Conservation (phyloP, 2,113 vertebrate species). For the Rhea pennata region DNA sequence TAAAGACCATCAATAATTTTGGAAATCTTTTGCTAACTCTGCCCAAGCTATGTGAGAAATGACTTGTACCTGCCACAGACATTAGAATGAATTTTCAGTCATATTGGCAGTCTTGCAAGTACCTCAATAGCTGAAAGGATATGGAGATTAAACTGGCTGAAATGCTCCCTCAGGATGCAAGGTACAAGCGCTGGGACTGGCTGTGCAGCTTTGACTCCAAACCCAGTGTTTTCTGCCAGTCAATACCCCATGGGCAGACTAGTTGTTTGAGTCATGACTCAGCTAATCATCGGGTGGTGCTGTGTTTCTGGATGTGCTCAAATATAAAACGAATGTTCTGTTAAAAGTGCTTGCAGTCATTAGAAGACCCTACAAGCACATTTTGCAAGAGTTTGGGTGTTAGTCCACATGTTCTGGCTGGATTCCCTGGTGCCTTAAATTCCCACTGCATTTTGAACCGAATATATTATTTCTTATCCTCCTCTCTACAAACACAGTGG, state of each 20-base stretch:
- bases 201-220: not conserved
- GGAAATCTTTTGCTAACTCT: not conserved
- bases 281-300: not conserved
- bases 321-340: not conserved
- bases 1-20: not conserved
- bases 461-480: not conserved
- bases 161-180: not conserved
- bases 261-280: not conserved
- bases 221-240: not conserved
- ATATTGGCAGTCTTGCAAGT: not conserved
- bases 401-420: not conserved
- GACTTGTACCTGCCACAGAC: not conserved
- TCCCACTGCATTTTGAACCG: not conserved
- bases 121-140: not conserved
- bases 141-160: accelerated
- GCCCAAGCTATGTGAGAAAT: not conserved
- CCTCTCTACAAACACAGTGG: not conserved
- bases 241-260: not conserved
- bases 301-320: not conserved
- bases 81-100: not conserved
- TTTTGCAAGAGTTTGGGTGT: not conserved
- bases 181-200: not conserved
- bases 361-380: not conserved
- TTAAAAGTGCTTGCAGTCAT: not conserved
- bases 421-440: not conserved